Base-by-base conservation (phyloP, 2,113 vertebrate species). In the Pomatostomus ruficeps region DNA sequence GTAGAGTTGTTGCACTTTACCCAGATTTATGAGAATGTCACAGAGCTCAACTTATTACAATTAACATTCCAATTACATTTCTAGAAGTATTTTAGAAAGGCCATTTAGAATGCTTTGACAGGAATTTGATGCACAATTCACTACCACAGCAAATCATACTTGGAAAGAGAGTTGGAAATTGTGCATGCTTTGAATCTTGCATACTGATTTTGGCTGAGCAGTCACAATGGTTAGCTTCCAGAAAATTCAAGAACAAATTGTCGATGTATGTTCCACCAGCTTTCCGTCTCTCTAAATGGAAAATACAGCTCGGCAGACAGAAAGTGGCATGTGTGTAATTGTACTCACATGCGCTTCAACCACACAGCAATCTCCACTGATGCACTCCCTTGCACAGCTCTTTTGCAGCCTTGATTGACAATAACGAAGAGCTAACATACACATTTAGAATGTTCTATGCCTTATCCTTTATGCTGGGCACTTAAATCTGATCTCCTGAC, bases 41-140 rank as follows among this genome's bases (percentile, higher is more conserved):
- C 22, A 83, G 71, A 91, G 79, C 79, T 92, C 79, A 88, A 66
- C 58, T 62, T 92, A 79, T 62, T 80, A 58, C 89, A 95, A 85
- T 93, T 95, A 96, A 94, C 68, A 78, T 71, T 91, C 59, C 68
- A 89, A 91, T 94, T 92, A 91, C 33, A 77, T 73, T 86, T 88
- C 83, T 51, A 87, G 43, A 91, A 81, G 38, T 77, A 84, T 83
- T 94, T 94, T 58, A 86, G 63, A 74, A 93, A 87, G 35, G 33
- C 59, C 46, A 71, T 92, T 94, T 77, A 92, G 73, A 84, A 92
- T 49, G 23, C 25, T 87, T 89, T 96, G 68, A 95, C 84, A 86
- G 63, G 78, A 91, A 66, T 84, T 66, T 94, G 76, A 86, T 74
- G 36, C 48, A 81, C 35, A 62, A 23, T 68, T 93, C 26, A 54